Base-by-base conservation (phyloP, 2,113 vertebrate genomes). In the Brachypteracias leptosomus region DNA sequence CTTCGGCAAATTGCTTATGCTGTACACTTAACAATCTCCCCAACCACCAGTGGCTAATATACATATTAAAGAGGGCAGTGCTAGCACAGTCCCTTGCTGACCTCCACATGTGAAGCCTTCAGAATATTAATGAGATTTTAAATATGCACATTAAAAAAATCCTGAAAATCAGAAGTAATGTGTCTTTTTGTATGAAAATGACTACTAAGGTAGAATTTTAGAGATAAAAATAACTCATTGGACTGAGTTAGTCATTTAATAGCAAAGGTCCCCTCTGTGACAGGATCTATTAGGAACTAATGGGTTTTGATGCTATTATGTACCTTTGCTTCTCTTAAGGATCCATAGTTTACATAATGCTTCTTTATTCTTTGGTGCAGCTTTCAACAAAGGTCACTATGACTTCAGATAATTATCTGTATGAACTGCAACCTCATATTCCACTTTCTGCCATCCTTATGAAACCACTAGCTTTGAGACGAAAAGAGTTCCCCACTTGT, bases 1-100 rank as follows among this genome's bases (percentile, higher is more conserved):
- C 63, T 96, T 94, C 10, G 5, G 73, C 86, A 96, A 89, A 93
- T 92, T 96, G 76, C 90, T 96, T 90, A 81, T 94, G 73, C 85
- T 78, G 61, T 93, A 82, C 90, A 83, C 80, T 94, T 93, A 78
- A 83, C 76, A 65, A 93, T 93, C 88, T 90, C 83, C 88, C 88
- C 73, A 78, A 3, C 57, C 95, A 88, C 85, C 79, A 59, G 51
- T 91, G 93, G 72, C 76, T 95, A 88, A 96, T 96, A 93, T 96
- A 81, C 96, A 96, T 96, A 96, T 95, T 96, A 95, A 97, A 96
- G 88, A 94, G 79, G 95, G 88, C 83, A 78, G 44, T 29, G 31
- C 92, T 78, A 81, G 58, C 70, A 76, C 51, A 93, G 83, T 92
- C 80, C 83, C 95, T 96, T 87, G 76, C 83, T 94, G 95, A 94